Base-by-base conservation (phyloP, 2,113 vertebrate species). In the Myotis davidii region DNA sequence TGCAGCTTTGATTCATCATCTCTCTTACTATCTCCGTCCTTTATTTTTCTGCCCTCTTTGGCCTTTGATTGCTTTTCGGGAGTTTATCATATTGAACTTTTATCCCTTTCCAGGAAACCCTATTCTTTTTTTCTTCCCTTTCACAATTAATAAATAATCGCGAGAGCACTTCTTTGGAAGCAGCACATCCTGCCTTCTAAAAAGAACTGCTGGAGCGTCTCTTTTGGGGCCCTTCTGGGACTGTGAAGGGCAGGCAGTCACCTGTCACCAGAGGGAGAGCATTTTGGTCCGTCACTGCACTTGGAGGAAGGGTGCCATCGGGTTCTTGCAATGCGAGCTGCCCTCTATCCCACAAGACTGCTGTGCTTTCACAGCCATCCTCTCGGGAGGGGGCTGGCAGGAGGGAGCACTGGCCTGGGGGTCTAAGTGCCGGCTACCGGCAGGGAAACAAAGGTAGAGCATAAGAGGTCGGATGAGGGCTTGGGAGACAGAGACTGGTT, bases 1-100 rank as follows among this genome's bases (percentile, higher is more conserved):
- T 1, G 77, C 69, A 1, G 17, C 90, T 87, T 81, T 83, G 93
- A 97, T 94, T 96, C 97, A 95, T 90, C 90, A 61, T 91, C 88
- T 91, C 91, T 91, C 85, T 50, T 86, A 42, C 77, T 77, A 95
- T 91, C 90, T 73, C 61, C 65, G 81, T 85, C 90, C 94, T 96
- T 94, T 94, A 91, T 94, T 96, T 88, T 94, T 76, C 96, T 96
- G 94, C 90, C 94, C 96, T 96, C 82, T 11, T 90, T 95, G 95
- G 93, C 96, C 96, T 97, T 94, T 89, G 96, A 97, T 95, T 97
- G 93, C 96, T 96, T 95, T 91, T 95, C 1, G 54, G 90, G 96
- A 97, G 97, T 98, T 96, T 96, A 97, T 97, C 97, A 97, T 96
- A 86, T 92, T 97, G 97, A 97, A 98, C 96, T 96, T 94, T 92